Evolutionary conservation across 2,888 invertebrate species (phyloP).

Genomic region (Drosophila formosana): DNA sequence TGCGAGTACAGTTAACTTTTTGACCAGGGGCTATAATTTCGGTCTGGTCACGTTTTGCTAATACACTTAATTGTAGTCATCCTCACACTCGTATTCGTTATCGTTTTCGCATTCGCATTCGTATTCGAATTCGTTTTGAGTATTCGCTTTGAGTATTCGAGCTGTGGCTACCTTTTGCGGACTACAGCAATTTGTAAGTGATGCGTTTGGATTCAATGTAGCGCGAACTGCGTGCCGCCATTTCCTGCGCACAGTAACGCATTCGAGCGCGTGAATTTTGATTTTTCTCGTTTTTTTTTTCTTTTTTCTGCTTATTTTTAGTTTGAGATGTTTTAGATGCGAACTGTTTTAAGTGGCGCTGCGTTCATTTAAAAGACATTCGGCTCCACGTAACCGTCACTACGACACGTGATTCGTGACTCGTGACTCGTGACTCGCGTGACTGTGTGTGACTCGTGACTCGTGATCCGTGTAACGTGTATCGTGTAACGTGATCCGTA

Average conservation of each 20-base stretch:
- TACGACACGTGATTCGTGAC: slow-evolving; percentile 2
- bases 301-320: slow-evolving; percentile 3
- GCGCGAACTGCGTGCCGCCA: slow-evolving; percentile 81
- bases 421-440: not conserved
- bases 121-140: not conserved
- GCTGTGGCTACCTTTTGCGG: slow-evolving; percentile 65
- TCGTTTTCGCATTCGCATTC: slow-evolving; percentile 12
- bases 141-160: slow-evolving; percentile 11
- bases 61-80: slow-evolving; percentile 77
- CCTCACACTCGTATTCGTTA: slow-evolving; percentile 4
- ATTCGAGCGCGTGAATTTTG: slow-evolving; percentile 55
- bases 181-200: slow-evolving; percentile 71
- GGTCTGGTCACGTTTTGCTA: slow-evolving; percentile 74
- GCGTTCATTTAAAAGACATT: slow-evolving; percentile 34
- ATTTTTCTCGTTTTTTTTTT: not conserved
- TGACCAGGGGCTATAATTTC: slow-evolving; percentile 69
- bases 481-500: slow-evolving; percentile 11
- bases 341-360: slow-evolving; percentile 25
- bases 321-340: slow-evolving; percentile 28
- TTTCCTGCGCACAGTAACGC: slow-evolving; percentile 75
- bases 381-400: slow-evolving; percentile 22
- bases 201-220: slow-evolving; percentile 74
- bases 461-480: slow-evolving; percentile 16
- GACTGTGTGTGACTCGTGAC: slow-evolving; percentile 1
- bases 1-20: slow-evolving; percentile 41